Evolutionary conservation across 2,888 invertebrate species (phyloP).

Genomic region (Dusona sp.): DNA sequence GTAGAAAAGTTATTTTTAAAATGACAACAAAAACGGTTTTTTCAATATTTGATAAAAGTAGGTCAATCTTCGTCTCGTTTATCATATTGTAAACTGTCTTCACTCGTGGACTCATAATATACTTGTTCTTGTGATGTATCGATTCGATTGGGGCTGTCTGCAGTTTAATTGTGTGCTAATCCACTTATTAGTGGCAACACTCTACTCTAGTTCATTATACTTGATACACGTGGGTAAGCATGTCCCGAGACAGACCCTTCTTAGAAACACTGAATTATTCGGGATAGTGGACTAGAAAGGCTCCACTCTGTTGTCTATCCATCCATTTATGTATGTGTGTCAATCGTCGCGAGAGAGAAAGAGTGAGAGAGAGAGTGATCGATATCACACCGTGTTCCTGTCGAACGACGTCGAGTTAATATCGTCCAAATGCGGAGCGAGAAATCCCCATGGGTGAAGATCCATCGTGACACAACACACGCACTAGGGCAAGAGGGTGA

Average conservation of each 20-base stretch:
- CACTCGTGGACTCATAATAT: too few relatives aligned
- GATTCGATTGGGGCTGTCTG: background rate
- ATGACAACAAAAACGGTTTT: background rate
- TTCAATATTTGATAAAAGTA: background rate
- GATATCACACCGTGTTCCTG: slow-evolving; percentile 45
- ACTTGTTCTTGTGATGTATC: background rate
- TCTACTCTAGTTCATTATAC: slow-evolving; percentile 24
- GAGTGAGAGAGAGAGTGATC: slow-evolving; percentile 43
- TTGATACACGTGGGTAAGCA: background rate
- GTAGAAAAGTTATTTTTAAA: background rate
- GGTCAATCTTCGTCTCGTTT: background rate
- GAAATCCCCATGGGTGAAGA: slow-evolving; percentile 39
- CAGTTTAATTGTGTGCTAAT: slow-evolving; percentile 27
- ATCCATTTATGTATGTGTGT: slow-evolving; percentile 11
- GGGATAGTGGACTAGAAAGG: background rate
- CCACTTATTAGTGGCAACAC: slow-evolving; percentile 21
- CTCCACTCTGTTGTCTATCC: background rate
- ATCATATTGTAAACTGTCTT: background rate
- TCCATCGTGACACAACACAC: slow-evolving; percentile 50
- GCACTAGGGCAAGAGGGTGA: slow-evolving; percentile 15
- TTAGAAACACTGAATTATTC: slow-evolving; percentile 14
- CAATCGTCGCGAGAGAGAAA: slow-evolving; percentile 13
- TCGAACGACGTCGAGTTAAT: slow-evolving; percentile 45
- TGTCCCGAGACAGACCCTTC: background rate
- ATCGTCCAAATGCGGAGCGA: slow-evolving; percentile 32